Percentiles rank a stretch among this genome's conserved stretches.
These are phyloP conservation scores for Triplophysa rosa DNA, from an alignment of 2,113 vertebrate species.

Conservation along the genomic window DNA sequence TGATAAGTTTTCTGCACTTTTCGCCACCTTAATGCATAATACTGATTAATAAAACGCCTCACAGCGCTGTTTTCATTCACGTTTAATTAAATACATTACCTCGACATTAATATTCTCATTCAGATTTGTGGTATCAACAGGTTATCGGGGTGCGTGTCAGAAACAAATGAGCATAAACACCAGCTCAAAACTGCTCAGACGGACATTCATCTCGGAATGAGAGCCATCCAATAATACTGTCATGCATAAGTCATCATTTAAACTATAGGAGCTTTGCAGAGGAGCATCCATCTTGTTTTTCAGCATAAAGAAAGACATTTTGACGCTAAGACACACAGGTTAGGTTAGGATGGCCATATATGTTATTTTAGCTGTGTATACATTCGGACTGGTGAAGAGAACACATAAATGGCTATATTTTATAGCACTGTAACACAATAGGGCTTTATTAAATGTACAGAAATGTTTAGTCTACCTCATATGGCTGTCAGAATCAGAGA, in stretches of 20 bases:
- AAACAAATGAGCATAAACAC: neutral
- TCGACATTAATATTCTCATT: neutral
- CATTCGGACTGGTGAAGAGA: neutral
- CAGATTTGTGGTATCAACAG: neutral
- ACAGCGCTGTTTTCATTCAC: too few relatives aligned
- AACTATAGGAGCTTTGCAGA: neutral
- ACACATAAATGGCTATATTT: neutral
- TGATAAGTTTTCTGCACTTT: too few relatives aligned
- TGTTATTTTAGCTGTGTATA: neutral
- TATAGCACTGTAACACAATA: neutral
- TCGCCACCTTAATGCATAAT: too few relatives aligned
- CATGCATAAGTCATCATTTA: neutral
- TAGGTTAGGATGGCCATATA: too few relatives aligned
- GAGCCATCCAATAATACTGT: neutral
- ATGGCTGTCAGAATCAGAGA: neutral
- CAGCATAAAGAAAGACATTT: neutral
- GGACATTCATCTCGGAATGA: neutral
- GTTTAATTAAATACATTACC: too few relatives aligned
- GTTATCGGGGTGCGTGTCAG: neutral
- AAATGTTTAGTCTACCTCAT: neutral
- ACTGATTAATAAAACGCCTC: too few relatives aligned
- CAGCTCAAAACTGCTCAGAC: neutral
- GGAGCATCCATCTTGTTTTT: neutral
- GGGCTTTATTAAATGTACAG: slow-evolving; percentile 2
- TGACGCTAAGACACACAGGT: neutral